Base-by-base conservation (phyloP, 2,113 vertebrate genomes). In the Corapipo altera region DNA sequence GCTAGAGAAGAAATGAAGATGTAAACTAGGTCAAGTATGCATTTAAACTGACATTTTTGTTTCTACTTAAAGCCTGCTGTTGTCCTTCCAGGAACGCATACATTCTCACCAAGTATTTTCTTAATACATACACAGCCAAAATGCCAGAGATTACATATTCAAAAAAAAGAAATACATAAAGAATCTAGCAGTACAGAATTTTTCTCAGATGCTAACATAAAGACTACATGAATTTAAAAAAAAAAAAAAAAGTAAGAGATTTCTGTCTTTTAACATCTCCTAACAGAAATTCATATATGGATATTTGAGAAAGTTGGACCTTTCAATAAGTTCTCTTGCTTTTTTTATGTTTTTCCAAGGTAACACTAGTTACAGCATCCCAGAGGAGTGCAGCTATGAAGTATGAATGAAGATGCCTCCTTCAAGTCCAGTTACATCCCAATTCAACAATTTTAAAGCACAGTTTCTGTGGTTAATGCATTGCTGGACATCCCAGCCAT, bases 81-180 rank as follows among this genome's bases (percentile, higher is more conserved):
- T 85, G 46, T 94, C 92, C 89, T 94, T 85, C 66, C 76, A 95
- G 58, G 70, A 96, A 95, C 30, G 49, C 52, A 69, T n/a, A 79
- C 65, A 73, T 44, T 55, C 28, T 18, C 66, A 87, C 77, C 89
- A 95, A 94, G 46, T 75, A 82, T 94, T 91, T 95, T 77, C 72
- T 89, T 95, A 81, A 65, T 70, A 78, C 32, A 66, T 37, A 82
- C 49, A 39, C 0, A 94, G 66, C 77, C 70, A 32, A 81, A 87
- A 89, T 70, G 49, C 77, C 89, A 89, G 66, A 79, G 66, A 69
- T 41, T 69, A 77, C 79, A 79, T 8, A 70, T 49, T 69, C 66
- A 85, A 75, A 17, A 18, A 71, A 82, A 77, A 90, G 54, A 87
- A 91, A 84, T 67, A 87, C 27, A 78, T 1, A 10, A 22, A 87